Conservation (phyloP, 1,140 invertebrate genomes). For the Monomorium pharaonis region DNA sequence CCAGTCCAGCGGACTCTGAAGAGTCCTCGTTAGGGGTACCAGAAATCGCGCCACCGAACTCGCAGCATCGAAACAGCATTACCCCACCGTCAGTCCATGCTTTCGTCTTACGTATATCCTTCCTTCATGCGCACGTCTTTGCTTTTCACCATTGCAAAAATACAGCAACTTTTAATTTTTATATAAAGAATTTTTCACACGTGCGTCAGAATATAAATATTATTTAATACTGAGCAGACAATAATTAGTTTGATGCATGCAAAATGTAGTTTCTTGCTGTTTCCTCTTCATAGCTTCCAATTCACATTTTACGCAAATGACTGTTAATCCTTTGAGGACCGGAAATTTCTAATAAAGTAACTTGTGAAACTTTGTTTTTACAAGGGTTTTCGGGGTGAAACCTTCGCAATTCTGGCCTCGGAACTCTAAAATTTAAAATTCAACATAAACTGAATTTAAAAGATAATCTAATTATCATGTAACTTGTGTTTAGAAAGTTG, state of each 20-base stretch:
- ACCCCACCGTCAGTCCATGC: conserved; percentile 84
- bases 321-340: not conserved
- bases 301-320: not conserved
- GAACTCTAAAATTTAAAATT: too few relatives aligned
- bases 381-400: not conserved
- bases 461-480: not conserved
- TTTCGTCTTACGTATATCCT: conserved; percentile 72
- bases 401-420: not conserved
- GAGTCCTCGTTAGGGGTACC: conserved; percentile 81
- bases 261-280: not conserved
- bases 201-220: not conserved
- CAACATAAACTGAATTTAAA: not conserved
- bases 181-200: not conserved
- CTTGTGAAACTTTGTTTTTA: not conserved
- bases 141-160: conserved; percentile 4
- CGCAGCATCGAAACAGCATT: conserved; percentile 84
- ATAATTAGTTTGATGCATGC: not conserved
- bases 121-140: conserved; percentile 14
- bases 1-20: conserved; percentile 84
- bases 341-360: not conserved
- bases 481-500: not conserved
- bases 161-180: not conserved
- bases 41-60: conserved; percentile 79
- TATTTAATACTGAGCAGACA: not conserved
- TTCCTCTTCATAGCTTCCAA: not conserved